Evolutionary conservation across 2,888 invertebrate genomes (phyloP), one percentile per base, ranked within the genome.

Genomic region (Cryptops parisi): DNA sequence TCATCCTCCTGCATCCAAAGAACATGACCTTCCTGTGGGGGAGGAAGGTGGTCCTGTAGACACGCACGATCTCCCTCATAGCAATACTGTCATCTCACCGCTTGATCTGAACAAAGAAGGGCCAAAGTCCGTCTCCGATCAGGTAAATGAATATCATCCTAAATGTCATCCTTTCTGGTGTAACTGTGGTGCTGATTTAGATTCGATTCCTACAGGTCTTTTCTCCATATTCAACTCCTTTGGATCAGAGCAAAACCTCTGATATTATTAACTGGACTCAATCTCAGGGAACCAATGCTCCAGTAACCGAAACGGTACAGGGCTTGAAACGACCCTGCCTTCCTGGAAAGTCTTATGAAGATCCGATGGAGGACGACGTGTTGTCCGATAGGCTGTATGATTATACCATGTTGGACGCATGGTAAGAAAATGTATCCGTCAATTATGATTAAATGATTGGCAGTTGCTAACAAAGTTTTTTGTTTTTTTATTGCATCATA

Each of bases 311-410:
- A 52, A 58, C 60, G 56, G 59, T 68, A 66, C 63, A 67, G 74
- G 58, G 70, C 80, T 63, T 58, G 58, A 84, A 84, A 69, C 76
- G 89, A 64, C 93, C 93, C 39, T 72, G 78, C 58, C 75, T 93
- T 63, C 80, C 79, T 50, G 78, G 80, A 47, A 81, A 81, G 63
- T 85, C 85, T 64, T 80, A 82, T 60, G 86, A 89, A 63, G 79
- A 78, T 55, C 81, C 82, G 62, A 75, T 84, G 52, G 78, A 82
- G 24, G 87, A 87, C 62, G 88, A 90, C 66, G 78, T 81, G 54
- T 60, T 57, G 51, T 75, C 84, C 59, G 81, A 84, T 61, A 78
- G 84, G 72, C 76, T 94, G 21, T 93, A 93, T 70, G 90, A 93
- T 71, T 90, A 89, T 72, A 78, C 85, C 60, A 80, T 81, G 62